These are phyloP conservation scores for Willisornis vidua DNA, from an alignment of 2,113 vertebrate species.

Conservation along the genomic window DNA sequence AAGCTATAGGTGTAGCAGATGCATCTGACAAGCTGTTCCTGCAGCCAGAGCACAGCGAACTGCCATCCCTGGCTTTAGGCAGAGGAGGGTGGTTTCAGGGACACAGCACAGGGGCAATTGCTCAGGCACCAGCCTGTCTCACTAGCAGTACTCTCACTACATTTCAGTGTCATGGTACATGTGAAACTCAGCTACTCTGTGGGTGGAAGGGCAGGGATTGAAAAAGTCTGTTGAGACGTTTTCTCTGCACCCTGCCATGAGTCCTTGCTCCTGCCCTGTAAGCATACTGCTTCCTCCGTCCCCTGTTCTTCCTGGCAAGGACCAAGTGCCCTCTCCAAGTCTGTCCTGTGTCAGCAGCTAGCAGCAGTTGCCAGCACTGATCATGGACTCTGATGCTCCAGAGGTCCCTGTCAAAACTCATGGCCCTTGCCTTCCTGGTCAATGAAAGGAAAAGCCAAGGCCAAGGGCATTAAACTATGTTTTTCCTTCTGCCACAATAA, in stretches of 20 bases:
- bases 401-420: not conserved
- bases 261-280: not conserved
- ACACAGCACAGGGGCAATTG: not conserved
- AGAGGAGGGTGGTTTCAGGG: not conserved
- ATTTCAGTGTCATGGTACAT: rapidly evolving
- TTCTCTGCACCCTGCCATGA: rapidly evolving
- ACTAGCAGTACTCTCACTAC: rapidly evolving
- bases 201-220: not conserved
- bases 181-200: not conserved
- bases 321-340: not conserved
- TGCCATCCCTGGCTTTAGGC: not conserved
- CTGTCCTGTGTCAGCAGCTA: not conserved
- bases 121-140: rapidly evolving
- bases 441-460: not conserved
- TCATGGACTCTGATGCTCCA: not conserved
- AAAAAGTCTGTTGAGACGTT: rapidly evolving
- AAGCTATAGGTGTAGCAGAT: not conserved
- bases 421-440: not conserved
- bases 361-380: not conserved
- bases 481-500: not conserved
- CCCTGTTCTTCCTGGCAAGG: not conserved
- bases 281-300: not conserved
- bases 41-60: not conserved
- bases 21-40: not conserved
- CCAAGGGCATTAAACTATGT: not conserved